Conservation (phyloP, 2,113 vertebrate genomes). For the Empidonax traillii region DNA sequence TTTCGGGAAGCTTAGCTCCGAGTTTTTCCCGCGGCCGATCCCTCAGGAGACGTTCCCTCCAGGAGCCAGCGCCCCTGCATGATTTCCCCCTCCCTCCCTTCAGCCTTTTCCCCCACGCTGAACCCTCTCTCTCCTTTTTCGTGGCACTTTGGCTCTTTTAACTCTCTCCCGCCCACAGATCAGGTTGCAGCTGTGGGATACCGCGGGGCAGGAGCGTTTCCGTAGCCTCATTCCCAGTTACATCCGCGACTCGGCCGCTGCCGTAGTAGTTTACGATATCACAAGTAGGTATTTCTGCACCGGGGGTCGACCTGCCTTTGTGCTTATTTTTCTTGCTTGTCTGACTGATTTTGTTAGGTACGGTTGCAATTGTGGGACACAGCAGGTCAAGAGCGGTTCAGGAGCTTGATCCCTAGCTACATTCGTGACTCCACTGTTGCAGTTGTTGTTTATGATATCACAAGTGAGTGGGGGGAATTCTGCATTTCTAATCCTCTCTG, state of each 20-base stretch:
- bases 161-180: slow-evolving; percentile 88
- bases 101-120: background rate
- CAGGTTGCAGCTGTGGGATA: slow-evolving; percentile 99
- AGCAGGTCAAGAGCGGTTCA: slow-evolving; percentile 91
- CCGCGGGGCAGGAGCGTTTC: slow-evolving; percentile 97
- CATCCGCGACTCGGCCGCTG: slow-evolving; percentile 97
- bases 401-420: slow-evolving; percentile 95
- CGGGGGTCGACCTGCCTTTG: slow-evolving; percentile 67
- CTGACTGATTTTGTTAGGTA: slow-evolving; percentile 85
- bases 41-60: background rate
- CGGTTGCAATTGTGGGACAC: slow-evolving; percentile 94
- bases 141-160: slow-evolving; percentile 70
- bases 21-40: background rate
- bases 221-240: slow-evolving; percentile 99
- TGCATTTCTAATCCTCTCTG: slow-evolving; percentile 74
- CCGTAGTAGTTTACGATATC: slow-evolving; percentile 99
- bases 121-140: slow-evolving; percentile 39
- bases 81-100: slow-evolving; percentile 18
- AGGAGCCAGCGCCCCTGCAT: slow-evolving; percentile 50
- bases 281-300: slow-evolving; percentile 91
- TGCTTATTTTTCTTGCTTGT: slow-evolving; percentile 79
- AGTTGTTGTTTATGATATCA: slow-evolving; percentile 94
- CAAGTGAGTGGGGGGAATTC: slow-evolving; percentile 90
- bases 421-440: slow-evolving; percentile 93
- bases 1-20: background rate